phyloP scores from a whole-genome alignment of 2,888 invertebrate genomes.

The Spisula solida region DNA sequence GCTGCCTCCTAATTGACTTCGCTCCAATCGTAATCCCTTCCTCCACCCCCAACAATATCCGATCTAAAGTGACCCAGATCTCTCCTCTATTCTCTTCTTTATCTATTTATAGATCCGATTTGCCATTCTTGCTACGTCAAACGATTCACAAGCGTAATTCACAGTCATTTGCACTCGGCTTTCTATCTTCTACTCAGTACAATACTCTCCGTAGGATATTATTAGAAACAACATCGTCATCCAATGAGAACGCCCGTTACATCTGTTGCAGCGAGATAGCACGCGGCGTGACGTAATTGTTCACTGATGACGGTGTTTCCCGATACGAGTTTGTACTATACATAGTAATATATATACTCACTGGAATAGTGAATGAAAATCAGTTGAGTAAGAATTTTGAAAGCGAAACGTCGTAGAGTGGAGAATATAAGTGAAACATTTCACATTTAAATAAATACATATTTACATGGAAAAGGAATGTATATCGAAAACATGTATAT shows the following conservation, averaged over 20 bases:
- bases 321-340: conserved; percentile 68
- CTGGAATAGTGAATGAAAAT: conserved; percentile 42
- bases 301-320: conserved; percentile 72
- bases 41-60: conserved; percentile 12
- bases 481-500: background rate
- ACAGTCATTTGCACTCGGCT: conserved; percentile 54
- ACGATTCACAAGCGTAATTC: conserved; percentile 52
- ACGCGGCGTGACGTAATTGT: conserved; percentile 69
- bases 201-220: conserved; percentile 44
- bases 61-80: conserved; percentile 3
- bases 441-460: background rate
- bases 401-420: conserved; percentile 21
- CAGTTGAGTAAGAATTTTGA: conserved; percentile 54
- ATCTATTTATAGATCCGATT: conserved; percentile 52
- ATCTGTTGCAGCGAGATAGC: conserved; percentile 36
- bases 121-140: conserved; percentile 50
- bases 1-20: background rate
- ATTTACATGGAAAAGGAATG: conserved; percentile 24
- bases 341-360: conserved; percentile 65
- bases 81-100: background rate
- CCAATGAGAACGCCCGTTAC: conserved; percentile 66
- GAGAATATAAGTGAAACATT: background rate
- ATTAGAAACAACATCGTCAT: conserved; percentile 53
- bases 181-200: conserved; percentile 42
- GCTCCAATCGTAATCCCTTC: background rate